phyloP scores from a whole-genome alignment of 2,888 invertebrate genomes.

The Gastracanthus pulcherrimus region DNA sequence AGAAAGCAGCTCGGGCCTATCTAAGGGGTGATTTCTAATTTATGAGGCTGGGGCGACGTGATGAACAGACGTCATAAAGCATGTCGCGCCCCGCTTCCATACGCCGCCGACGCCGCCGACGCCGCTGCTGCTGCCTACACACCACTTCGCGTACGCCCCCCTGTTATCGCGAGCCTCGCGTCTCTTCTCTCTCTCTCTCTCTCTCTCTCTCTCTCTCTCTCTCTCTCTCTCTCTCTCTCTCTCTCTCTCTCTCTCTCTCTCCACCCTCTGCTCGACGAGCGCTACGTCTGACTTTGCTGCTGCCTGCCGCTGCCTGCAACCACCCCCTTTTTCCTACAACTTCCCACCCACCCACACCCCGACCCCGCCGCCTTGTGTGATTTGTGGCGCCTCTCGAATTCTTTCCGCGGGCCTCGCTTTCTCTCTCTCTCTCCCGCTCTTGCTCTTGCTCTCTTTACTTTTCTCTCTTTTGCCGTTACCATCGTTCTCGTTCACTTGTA shows the following conservation, averaged over 20 bases:
- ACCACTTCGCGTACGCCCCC: constrained; percentile 66
- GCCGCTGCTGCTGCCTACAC: no score
- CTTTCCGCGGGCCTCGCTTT: constrained; percentile 66
- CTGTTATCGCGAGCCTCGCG: constrained; percentile 65
- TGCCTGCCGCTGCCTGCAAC: constrained; percentile 45
- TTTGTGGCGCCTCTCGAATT: constrained; percentile 74
- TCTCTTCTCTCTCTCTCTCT: no score
- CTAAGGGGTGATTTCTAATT: constrained; percentile 77
- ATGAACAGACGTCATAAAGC: constrained; percentile 79
- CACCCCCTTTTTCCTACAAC: constrained; percentile 62
- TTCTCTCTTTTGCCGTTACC: not conserved
- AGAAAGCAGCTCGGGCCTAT: constrained; percentile 65
- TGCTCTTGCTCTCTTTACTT: not conserved
- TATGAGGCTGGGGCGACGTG: constrained; percentile 78
- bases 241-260: constrained; percentile 41
- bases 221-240: constrained; percentile 31
- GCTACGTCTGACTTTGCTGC: constrained; percentile 38
- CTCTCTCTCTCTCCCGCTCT: constrained; percentile 10
- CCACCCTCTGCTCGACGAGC: constrained; percentile 22
- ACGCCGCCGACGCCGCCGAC: no score
- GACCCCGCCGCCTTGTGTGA: constrained; percentile 65
- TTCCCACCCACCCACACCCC: constrained; percentile 34
- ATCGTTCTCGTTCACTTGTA: not conserved
- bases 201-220: no score
- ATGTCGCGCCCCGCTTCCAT: constrained; percentile 75